Evolutionary conservation across 2,113 vertebrate species (phyloP).

Genomic region (Abramis brama): DNA sequence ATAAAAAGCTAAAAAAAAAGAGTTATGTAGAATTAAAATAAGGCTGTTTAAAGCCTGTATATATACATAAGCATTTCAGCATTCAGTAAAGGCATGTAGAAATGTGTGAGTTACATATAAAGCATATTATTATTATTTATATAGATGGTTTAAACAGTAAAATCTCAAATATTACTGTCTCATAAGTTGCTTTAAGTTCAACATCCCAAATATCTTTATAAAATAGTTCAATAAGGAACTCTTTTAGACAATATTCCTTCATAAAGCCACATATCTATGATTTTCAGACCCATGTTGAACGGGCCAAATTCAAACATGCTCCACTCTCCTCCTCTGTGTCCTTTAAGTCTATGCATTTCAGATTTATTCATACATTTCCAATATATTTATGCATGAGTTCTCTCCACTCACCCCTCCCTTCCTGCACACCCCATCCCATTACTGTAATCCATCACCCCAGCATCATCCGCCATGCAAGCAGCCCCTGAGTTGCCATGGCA

Average conservation of each 20-base stretch:
- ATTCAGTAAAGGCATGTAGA: background rate
- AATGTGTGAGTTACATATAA: background rate
- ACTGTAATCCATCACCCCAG: constrained; percentile 82
- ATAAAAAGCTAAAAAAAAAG: background rate
- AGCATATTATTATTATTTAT: background rate
- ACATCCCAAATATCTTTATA: background rate
- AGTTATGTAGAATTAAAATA: background rate
- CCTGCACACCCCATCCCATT: constrained; percentile 73
- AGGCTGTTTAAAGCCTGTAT: too few relatives aligned
- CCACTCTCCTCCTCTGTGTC: constrained; percentile 26
- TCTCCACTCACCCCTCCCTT: constrained; percentile 38
- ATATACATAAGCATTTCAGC: background rate
- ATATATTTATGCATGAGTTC: constrained; percentile 67
- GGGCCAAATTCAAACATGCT: background rate
- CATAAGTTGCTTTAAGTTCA: background rate
- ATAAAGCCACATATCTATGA: constrained; percentile 21
- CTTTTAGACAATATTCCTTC: constrained; percentile 6
- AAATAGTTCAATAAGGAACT: background rate
- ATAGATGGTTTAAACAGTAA: background rate
- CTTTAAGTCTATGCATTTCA: constrained; percentile 58
- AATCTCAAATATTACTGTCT: background rate
- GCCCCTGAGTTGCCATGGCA: constrained; percentile 82
- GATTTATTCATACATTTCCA: constrained; percentile 65
- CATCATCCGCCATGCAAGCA: constrained; percentile 83
- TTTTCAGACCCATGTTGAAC: constrained; percentile 7